Conservation (phyloP, 2,888 invertebrate species). For the Galerucella nymphaeae region DNA sequence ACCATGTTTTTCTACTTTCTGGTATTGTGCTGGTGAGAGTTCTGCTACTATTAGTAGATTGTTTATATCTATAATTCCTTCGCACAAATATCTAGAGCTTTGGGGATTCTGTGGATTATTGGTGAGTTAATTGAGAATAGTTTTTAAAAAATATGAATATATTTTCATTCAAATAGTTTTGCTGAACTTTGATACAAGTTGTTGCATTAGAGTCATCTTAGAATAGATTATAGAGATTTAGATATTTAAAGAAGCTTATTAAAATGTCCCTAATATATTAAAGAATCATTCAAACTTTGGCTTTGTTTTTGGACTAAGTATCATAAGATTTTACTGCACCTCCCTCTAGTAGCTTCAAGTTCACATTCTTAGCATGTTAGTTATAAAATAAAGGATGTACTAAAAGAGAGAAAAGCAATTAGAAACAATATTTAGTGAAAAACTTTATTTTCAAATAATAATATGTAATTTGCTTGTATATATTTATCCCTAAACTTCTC, state of each 20-base stretch:
- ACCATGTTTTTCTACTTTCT: too few relatives aligned
- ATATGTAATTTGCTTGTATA: too few relatives aligned
- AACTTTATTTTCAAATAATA: too few relatives aligned
- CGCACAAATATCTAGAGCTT: too few relatives aligned
- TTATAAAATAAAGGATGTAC: conserved; percentile 16
- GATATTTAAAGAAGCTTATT: background rate
- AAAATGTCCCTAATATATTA: background rate
- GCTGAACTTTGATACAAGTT: background rate
- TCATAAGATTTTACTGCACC: conserved; percentile 18
- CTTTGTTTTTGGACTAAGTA: conserved; percentile 9
- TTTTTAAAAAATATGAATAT: background rate
- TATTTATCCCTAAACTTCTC: too few relatives aligned
- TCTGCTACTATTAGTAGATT: too few relatives aligned
- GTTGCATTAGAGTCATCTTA: conserved; percentile 26
- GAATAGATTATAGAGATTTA: conserved; percentile 23
- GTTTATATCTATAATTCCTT: too few relatives aligned
- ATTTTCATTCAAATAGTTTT: conserved; percentile 29
- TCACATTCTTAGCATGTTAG: conserved; percentile 40
- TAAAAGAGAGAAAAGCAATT: conserved; percentile 1
- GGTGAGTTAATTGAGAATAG: too few relatives aligned
- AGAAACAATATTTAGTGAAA: too few relatives aligned
- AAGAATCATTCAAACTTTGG: background rate
- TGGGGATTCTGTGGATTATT: too few relatives aligned
- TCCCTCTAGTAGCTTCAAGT: conserved; percentile 24
- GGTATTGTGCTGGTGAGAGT: too few relatives aligned